These are phyloP conservation scores for Poeciliopsis gracilis DNA, from an alignment of 2,797 vertebrate species.

Conservation along the genomic window DNA sequence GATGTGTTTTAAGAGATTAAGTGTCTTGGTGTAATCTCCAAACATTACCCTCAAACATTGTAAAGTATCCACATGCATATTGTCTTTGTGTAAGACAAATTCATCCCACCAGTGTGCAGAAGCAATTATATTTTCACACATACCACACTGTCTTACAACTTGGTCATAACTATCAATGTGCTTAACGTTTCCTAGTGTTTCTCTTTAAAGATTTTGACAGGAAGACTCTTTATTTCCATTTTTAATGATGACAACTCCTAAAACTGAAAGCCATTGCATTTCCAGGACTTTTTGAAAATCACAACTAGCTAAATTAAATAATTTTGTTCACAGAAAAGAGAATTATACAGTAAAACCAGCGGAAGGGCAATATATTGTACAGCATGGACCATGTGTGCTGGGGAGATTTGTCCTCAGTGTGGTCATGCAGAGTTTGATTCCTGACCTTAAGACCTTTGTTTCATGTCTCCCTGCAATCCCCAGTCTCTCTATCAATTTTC, in stretches of 20 bases:
- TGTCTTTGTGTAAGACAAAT: not conserved
- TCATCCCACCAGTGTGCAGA: not conserved
- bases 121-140: not conserved
- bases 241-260: not conserved
- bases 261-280: not conserved
- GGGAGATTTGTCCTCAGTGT: not conserved
- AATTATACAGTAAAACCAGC: not conserved
- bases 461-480: not conserved
- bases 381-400: not conserved
- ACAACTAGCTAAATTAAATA: not conserved
- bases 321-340: not conserved
- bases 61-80: not conserved
- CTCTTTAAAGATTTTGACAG: not conserved
- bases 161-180: not conserved
- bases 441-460: not conserved
- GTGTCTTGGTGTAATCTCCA: not conserved
- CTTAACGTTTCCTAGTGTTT: not conserved
- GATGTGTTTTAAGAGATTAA: not conserved
- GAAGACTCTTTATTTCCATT: not conserved
- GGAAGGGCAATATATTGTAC: not conserved
- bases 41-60: not conserved
- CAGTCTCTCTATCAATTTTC: not conserved
- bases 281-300: not conserved
- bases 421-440: not conserved
- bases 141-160: not conserved